These are phyloP conservation scores for Hemibagrus guttatus DNA, from an alignment of 2,797 vertebrate genomes.

Conservation along the genomic window DNA sequence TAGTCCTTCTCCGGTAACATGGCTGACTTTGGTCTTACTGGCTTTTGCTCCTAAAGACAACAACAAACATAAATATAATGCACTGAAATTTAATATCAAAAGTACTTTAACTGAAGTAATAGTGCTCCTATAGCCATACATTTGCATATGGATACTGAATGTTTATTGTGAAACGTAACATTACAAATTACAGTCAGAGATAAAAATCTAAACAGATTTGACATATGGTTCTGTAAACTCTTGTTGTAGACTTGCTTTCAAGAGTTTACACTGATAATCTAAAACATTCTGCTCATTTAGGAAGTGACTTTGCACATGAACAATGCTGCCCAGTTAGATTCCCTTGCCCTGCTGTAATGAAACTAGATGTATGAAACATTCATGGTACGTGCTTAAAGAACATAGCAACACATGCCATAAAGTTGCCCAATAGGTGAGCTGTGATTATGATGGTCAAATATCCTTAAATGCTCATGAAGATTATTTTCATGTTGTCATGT, in stretches of 20 bases:
- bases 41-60: slow-evolving; percentile 61
- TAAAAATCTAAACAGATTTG: neutral
- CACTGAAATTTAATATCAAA: neutral
- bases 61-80: neutral
- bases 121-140: neutral
- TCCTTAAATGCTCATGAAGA: neutral
- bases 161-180: neutral
- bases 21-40: slow-evolving; percentile 77
- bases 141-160: neutral
- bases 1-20: slow-evolving; percentile 86
- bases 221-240: neutral
- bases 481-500: neutral
- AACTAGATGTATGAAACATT: neutral
- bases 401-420: slow-evolving; percentile 49
- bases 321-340: slow-evolving; percentile 67
- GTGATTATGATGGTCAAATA: slow-evolving; percentile 9
- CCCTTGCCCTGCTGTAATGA: slow-evolving; percentile 45
- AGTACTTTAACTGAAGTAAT: neutral
- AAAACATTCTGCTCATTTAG: neutral
- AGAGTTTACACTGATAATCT: neutral
- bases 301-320: slow-evolving; percentile 53
- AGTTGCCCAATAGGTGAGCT: slow-evolving; percentile 17
- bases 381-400: slow-evolving; percentile 44
- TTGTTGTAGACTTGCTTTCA: neutral
- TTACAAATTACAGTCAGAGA: neutral